phyloP scores from a whole-genome alignment of 1,140 invertebrate genomes.

The Diuraphis noxia region DNA sequence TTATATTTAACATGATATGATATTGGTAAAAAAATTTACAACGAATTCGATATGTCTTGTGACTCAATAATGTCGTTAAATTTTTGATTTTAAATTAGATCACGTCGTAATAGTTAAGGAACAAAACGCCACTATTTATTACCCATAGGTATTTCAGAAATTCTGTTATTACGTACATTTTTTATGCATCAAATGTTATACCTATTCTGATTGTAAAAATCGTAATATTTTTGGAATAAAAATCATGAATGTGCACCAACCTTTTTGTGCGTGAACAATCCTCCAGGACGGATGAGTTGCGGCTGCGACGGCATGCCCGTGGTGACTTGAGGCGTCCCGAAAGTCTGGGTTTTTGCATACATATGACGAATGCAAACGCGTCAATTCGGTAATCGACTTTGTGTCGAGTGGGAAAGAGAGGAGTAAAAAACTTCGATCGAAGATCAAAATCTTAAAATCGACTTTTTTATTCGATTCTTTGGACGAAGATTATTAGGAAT shows the following conservation, averaged over 20 bases:
- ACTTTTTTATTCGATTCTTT: neutral
- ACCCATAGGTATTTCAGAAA: no score
- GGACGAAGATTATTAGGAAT: neutral
- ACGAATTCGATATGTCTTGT: neutral
- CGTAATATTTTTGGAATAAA: neutral
- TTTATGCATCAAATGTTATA: neutral
- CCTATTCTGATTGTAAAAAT: neutral
- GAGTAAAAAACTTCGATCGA: neutral
- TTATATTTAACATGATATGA: no score
- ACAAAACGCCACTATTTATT: neutral
- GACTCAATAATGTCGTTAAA: neutral
- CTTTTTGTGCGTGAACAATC: constrained; percentile 45
- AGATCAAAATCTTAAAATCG: neutral
- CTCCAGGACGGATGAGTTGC: constrained; percentile 19
- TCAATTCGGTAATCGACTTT: neutral
- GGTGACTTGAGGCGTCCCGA: neutral
- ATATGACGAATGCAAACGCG: neutral
- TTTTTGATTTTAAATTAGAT: neutral
- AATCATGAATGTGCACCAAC: neutral
- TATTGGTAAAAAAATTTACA: neutral
- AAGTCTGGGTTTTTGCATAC: neutral
- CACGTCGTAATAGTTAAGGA: neutral
- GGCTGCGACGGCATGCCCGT: constrained; percentile 37
- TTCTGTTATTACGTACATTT: no score
- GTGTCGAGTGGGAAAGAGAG: neutral